Percentiles rank a stretch among this genome's conserved stretches.
Evolutionary conservation across 2,888 invertebrate genomes (phyloP).

Genomic region (Parnassius apollo): DNA sequence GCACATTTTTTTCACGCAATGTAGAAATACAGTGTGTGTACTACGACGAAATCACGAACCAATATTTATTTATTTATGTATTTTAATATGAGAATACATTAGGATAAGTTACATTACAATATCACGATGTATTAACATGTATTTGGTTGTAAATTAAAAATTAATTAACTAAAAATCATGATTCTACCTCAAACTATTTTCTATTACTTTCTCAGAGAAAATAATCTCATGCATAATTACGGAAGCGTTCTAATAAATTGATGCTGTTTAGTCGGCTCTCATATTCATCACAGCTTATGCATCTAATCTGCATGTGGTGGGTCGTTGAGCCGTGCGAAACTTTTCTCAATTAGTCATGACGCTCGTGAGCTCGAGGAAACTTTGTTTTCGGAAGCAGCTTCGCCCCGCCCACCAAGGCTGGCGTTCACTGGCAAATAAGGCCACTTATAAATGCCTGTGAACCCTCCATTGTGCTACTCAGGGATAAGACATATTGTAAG

Average conservation of each 20-base stretch:
- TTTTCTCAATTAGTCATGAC: conserved; percentile 65
- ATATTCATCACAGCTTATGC: conserved; percentile 46
- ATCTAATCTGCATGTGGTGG: conserved; percentile 53
- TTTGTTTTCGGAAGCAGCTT: conserved; percentile 65
- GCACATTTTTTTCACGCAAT: no score
- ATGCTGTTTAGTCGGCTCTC: conserved; percentile 32
- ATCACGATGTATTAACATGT: no score
- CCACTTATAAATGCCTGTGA: conserved; percentile 75
- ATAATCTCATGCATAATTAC: conserved; percentile 19
- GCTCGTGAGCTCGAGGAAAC: conserved; percentile 56
- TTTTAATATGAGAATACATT: no score
- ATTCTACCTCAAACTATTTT: neutral
- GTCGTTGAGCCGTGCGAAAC: conserved; percentile 67
- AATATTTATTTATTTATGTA: no score
- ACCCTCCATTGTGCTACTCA: conserved; percentile 65
- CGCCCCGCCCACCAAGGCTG: conserved; percentile 61
- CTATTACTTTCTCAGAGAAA: conserved; percentile 10
- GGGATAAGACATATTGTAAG: conserved; percentile 49
- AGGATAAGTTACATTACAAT: no score
- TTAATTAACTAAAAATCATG: no score
- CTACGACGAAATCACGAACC: no score
- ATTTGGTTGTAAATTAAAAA: no score
- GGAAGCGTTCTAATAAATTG: conserved; percentile 24
- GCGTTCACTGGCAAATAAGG: conserved; percentile 60
- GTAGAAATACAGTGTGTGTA: no score